Evolutionary conservation across 2,888 invertebrate species (phyloP), one percentile per base, ranked within the genome.

Genomic region (Scaptodrosophila latifasciaeformis): DNA sequence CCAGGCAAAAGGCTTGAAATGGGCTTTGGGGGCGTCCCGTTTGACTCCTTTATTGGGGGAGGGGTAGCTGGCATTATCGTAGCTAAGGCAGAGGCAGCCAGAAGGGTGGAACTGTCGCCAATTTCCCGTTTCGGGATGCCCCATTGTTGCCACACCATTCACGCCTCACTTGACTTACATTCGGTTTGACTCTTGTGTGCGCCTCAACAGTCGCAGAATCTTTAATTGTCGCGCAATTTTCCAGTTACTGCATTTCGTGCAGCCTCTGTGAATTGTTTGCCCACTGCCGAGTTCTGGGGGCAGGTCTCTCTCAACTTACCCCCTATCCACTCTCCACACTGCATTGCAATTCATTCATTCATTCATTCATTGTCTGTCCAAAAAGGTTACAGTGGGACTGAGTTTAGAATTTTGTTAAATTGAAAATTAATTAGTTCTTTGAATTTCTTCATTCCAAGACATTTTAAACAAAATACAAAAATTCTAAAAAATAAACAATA

Each of bases 221-320:
- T 81, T 81, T 79, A 79, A 79, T 81, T 79, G 79, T 82, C 68
- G 68, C 67, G 75, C 79, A 75, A 79, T 79, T 79, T 79, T 80
- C 82, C 79, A 79, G 80, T 72, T 72, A 69, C 67, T 81, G 81
- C 78, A 74, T 66, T 70, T 70, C 70, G 65, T 56, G 60, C 61
- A 49, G 15, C 56, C 44, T 49, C 47, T 44, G n/a, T n/a, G n/a
- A n/a, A n/a, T n/a, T 46, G 43, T 29, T 45, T 59, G 45, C 39
- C 35, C 31, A 27, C 18, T 42, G 2, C 31, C 12, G 31, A 30
- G 19, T 15, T 9, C 27, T 10, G n/a, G n/a, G n/a, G n/a, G n/a
- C n/a, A n/a, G n/a, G n/a, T 52, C 46, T 35, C 44, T 43, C 52
- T 49, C 48, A 19, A 24, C 29, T 10, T 42, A 27, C 30, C 12